Percentiles rank a stretch among this genome's conserved stretches.
These are phyloP conservation scores for Myotis planiceps DNA, from an alignment of 2,797 vertebrate species.

Conservation along the genomic window DNA sequence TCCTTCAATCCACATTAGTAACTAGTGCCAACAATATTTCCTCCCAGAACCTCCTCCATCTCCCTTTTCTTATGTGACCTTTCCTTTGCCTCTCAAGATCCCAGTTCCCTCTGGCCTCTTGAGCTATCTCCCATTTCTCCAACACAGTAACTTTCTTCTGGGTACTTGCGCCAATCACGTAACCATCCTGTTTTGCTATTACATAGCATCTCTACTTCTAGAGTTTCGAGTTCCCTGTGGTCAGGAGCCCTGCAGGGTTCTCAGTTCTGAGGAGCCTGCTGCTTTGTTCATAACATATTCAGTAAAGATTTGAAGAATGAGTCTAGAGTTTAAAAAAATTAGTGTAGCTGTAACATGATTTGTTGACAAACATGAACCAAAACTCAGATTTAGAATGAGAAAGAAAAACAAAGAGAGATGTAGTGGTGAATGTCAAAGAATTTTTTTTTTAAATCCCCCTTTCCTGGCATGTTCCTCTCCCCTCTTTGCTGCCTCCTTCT, in stretches of 20 bases:
- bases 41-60: not conserved
- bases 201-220: not conserved
- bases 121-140: not conserved
- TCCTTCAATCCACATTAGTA: not conserved
- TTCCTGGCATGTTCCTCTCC: not conserved
- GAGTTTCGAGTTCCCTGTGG: not conserved
- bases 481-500: not conserved
- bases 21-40: not conserved
- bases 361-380: not conserved
- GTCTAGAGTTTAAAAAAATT: not conserved
- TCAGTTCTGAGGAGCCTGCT: not conserved
- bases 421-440: not conserved
- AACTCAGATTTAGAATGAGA: not conserved
- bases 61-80: not conserved
- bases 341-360: not conserved
- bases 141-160: not conserved
- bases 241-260: not conserved
- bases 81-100: not conserved
- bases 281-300: not conserved
- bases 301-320: not conserved
- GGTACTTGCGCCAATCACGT: not conserved
- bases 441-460: not conserved
- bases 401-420: not conserved
- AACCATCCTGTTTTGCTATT: not conserved
- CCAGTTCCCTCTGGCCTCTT: not conserved